These are phyloP conservation scores for Athalia cordata DNA, from an alignment of 2,888 invertebrate genomes.

Conservation along the genomic window DNA sequence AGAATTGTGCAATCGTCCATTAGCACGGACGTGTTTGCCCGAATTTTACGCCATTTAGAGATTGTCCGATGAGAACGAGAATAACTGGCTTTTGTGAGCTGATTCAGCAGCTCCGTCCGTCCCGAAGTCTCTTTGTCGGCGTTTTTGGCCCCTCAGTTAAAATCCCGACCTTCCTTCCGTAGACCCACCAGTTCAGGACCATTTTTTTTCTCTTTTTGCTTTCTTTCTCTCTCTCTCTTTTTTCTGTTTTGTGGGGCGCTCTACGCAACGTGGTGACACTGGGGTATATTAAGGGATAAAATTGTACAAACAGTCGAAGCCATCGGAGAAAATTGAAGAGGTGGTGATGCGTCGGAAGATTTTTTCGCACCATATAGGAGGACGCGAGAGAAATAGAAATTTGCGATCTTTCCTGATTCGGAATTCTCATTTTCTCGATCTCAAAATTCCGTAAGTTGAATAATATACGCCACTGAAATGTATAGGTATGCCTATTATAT, in stretches of 20 bases:
- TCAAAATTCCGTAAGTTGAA: no score
- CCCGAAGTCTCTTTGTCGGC: constrained; percentile 27
- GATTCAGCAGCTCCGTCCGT: neutral
- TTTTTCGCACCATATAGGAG: no score
- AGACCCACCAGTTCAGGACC: neutral
- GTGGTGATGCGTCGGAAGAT: no score
- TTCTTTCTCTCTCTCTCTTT: no score
- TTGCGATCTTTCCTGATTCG: neutral
- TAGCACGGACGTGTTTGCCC: constrained; percentile 43
- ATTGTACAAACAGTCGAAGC: no score
- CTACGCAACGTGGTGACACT: no score
- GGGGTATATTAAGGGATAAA: no score
- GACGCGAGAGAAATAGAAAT: neutral
- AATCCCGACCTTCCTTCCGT: constrained; percentile 18
- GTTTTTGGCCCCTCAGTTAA: constrained; percentile 2
- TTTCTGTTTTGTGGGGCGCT: no score
- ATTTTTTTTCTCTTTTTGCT: no score
- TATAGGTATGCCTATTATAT: constrained; percentile 8
- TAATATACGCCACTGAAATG: constrained; percentile 22
- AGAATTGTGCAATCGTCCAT: constrained; percentile 42
- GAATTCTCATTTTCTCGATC: neutral
- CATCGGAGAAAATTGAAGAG: no score
- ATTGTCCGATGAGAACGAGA: constrained; percentile 41
- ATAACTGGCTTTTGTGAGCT: constrained; percentile 27
- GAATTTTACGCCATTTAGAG: constrained; percentile 44